phyloP scores from a whole-genome alignment of 2,797 vertebrate genomes.

The Molossus alvarezi region DNA sequence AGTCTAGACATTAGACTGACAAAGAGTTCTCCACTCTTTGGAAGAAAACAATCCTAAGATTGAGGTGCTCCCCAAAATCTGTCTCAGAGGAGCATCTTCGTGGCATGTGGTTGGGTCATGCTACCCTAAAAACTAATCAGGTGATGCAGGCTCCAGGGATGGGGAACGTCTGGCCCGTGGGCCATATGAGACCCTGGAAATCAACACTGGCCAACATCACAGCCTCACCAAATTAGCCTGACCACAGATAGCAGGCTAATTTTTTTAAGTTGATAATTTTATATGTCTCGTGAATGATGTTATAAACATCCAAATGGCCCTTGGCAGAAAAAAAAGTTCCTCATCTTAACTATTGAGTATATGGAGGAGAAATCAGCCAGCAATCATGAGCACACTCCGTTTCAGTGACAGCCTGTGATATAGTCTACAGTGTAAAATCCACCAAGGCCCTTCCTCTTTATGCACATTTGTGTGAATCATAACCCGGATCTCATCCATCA shows the following conservation, averaged over 20 bases:
- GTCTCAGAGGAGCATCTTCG: background rate
- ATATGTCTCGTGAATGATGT: no score
- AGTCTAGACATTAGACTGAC: background rate
- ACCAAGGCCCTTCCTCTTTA: slow-evolving; percentile 63
- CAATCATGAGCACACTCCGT: background rate
- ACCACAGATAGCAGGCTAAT: no score
- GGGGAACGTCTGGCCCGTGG: no score
- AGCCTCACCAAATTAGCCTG: no score
- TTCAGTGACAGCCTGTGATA: background rate
- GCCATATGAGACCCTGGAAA: no score
- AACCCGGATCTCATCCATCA: slow-evolving; percentile 87
- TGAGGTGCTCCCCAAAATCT: background rate
- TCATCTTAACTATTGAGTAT: background rate
- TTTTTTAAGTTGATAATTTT: no score
- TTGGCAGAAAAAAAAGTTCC: background rate
- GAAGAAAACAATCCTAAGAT: background rate
- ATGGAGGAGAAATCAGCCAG: background rate
- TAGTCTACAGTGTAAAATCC: background rate
- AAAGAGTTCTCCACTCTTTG: background rate
- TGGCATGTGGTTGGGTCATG: accelerated
- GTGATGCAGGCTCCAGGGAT: background rate
- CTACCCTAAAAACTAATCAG: background rate
- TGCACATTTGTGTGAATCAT: slow-evolving; percentile 76
- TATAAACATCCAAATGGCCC: no score
- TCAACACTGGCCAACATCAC: no score